A percentile compares a stretch with the other conserved stretches of the same genome.
Conservation (phyloP, 2,797 vertebrate genomes). For the Ptychadena robeensis region DNA sequence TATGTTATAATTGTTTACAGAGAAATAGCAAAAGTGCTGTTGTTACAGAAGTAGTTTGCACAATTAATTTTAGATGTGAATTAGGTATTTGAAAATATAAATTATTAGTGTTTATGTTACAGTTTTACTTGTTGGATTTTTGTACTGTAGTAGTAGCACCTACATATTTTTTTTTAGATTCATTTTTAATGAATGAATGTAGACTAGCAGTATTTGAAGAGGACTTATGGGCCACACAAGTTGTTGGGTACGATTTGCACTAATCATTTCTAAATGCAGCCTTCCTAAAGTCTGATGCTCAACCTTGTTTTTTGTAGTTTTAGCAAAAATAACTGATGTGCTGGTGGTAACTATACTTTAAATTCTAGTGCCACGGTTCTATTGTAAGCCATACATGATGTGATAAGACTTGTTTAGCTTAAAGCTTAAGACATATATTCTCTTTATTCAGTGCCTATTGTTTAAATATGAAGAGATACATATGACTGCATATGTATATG, state of each 20-base stretch:
- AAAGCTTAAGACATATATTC: neutral
- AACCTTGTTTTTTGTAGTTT: conserved; percentile 3
- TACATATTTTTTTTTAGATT: neutral
- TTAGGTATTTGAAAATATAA: conserved; percentile 5
- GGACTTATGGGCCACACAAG: neutral
- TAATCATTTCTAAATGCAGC: conserved; percentile 26
- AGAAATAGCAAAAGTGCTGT: neutral
- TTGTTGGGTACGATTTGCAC: conserved; percentile 45
- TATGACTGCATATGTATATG: no score
- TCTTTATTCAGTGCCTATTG: conserved; percentile 67
- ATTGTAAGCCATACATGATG: conserved; percentile 26
- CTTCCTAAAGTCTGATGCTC: conserved; percentile 3
- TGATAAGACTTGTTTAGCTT: neutral
- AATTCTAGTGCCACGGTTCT: conserved; percentile 38
- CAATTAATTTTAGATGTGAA: conserved; percentile 8
- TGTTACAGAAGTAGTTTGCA: conserved; percentile 45
- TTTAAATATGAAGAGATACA: conserved; percentile 57
- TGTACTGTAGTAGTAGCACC: conserved; percentile 9
- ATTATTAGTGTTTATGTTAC: neutral
- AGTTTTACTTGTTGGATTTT: conserved; percentile 13
- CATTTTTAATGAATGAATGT: neutral
- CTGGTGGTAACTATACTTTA: conserved; percentile 21
- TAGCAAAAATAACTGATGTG: neutral
- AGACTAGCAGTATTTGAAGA: neutral
- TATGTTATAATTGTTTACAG: neutral